Percentiles rank a stretch among this genome's conserved stretches.
Conservation (phyloP, 1,140 invertebrate species). For the Drosophila rhopaloa region DNA sequence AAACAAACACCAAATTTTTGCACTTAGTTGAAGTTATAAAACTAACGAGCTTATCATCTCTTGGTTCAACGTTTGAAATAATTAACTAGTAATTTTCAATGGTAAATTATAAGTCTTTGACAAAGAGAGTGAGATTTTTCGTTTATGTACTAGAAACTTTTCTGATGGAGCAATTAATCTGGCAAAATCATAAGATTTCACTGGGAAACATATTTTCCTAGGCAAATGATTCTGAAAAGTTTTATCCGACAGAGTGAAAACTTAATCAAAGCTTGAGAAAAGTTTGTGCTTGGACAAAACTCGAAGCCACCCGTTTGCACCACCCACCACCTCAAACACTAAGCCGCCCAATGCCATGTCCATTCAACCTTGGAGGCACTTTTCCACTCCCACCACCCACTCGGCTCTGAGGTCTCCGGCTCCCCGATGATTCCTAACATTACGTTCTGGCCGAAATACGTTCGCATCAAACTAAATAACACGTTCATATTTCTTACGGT, state of each 20-base stretch:
- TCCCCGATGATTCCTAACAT: slow-evolving; percentile 56
- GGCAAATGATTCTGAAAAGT: slow-evolving; percentile 45
- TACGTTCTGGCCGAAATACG: slow-evolving; percentile 57
- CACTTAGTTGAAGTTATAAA: neutral
- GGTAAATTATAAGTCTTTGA: slow-evolving; percentile 7
- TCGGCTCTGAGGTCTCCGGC: neutral
- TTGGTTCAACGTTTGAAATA: neutral
- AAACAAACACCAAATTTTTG: too few relatives aligned
- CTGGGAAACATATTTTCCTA: slow-evolving; percentile 43
- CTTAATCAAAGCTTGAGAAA: slow-evolving; percentile 42
- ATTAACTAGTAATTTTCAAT: neutral
- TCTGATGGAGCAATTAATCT: slow-evolving; percentile 34
- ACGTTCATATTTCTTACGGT: slow-evolving; percentile 79
- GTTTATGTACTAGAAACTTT: slow-evolving; percentile 21
- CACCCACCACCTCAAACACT: slow-evolving; percentile 15
- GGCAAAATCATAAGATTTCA: slow-evolving; percentile 30
- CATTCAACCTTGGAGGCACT: slow-evolving; percentile 45
- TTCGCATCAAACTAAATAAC: slow-evolving; percentile 78
- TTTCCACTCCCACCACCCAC: neutral
- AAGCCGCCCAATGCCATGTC: slow-evolving; percentile 56
- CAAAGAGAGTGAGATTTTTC: slow-evolving; percentile 3
- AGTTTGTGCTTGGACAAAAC: slow-evolving; percentile 39
- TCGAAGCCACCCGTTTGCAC: slow-evolving; percentile 39
- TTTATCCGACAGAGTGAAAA: slow-evolving; percentile 22
- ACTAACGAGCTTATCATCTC: too few relatives aligned